Base-by-base conservation (phyloP, 2,797 vertebrate species). In the Malacoraja senta region DNA sequence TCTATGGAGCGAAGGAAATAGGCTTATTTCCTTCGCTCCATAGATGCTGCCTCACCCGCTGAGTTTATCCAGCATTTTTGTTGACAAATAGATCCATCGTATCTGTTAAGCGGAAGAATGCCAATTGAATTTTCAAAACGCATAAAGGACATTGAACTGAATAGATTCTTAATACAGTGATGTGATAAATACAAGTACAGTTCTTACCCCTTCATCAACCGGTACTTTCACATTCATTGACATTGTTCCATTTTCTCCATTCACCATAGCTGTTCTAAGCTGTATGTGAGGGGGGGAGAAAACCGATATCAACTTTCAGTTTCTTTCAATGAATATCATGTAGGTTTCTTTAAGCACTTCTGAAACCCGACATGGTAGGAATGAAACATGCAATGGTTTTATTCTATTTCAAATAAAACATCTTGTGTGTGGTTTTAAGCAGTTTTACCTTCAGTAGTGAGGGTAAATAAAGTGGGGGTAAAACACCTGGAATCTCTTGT, bases 261-360 rank as follows among this genome's bases (percentile, higher is more conserved):
- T 99, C 94, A 99, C 98, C 99, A 99, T 99, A 72, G 98, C 97
- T n/a, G 97, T 98, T 94, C 99, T 98, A 93, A 99, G 96, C 99
- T 99, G 95, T 58, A 95, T 93, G 94, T 93, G 88, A 53, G 44
- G 44, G 74, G 96, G 94, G 93, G 94, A 93, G 44, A 93, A 9
- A 88, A 93, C 1, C 61, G 21, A 29, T n/a, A 1, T 74, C 38
- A 92, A 53, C 1, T 88, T 10, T 35, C 21, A 21, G 32, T 38
- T 35, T 68, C n/a, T 68, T 68, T 7, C 84, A 35, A 17, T 35
- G n/a, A n/a, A 0, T 63, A n/a, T 32, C 21, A 83, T 2, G 53
- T 24, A 32, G 80, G n/a, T 8, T 35, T 32, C 61, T 65, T 65
- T 32, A 8, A 17, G 4, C 29, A 32, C 13, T 88, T 29, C 29